Evolutionary conservation across 2,888 invertebrate species (phyloP).

Genomic region (Cactoblastis cactorum): DNA sequence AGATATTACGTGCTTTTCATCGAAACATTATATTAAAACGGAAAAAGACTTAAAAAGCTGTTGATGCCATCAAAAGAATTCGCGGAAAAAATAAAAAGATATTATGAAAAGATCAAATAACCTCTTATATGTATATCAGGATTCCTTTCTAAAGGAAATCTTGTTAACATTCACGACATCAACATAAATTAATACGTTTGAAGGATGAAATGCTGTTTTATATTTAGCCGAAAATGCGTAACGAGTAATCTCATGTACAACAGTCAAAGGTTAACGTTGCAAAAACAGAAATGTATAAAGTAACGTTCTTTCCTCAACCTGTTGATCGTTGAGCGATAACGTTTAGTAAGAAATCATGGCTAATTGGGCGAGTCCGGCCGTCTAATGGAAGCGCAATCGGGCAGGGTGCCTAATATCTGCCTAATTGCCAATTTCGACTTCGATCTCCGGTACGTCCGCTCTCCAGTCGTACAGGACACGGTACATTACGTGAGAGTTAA

Average conservation of each 20-base stretch:
- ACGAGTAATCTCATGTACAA: not conserved
- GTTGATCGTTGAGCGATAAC: not conserved
- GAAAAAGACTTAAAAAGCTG: not conserved
- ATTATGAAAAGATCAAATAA: not conserved
- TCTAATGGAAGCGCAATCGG: constrained; percentile 14
- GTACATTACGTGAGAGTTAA: constrained; percentile 10
- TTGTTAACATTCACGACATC: not conserved
- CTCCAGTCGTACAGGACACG: constrained; percentile 13
- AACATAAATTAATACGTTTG: not conserved
- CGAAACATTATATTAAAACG: too few relatives aligned
- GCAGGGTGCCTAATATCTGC: constrained; percentile 43
- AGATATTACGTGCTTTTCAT: too few relatives aligned
- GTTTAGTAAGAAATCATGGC: constrained; percentile 4
- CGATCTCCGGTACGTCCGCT: constrained; percentile 59
- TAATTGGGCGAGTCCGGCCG: constrained; percentile 25
- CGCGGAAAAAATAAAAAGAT: not conserved
- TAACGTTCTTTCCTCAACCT: constrained; percentile 11
- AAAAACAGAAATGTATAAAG: not conserved
- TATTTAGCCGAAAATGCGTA: not conserved
- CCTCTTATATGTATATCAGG: not conserved
- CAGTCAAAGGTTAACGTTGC: not conserved
- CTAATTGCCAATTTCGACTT: constrained; percentile 70
- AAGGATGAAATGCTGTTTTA: not conserved
- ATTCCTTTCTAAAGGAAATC: not conserved
- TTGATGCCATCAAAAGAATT: not conserved